A percentile compares a stretch with the other conserved stretches of the same genome.
Conservation (phyloP, 1,140 invertebrate species). For the Drosophila sproati region DNA sequence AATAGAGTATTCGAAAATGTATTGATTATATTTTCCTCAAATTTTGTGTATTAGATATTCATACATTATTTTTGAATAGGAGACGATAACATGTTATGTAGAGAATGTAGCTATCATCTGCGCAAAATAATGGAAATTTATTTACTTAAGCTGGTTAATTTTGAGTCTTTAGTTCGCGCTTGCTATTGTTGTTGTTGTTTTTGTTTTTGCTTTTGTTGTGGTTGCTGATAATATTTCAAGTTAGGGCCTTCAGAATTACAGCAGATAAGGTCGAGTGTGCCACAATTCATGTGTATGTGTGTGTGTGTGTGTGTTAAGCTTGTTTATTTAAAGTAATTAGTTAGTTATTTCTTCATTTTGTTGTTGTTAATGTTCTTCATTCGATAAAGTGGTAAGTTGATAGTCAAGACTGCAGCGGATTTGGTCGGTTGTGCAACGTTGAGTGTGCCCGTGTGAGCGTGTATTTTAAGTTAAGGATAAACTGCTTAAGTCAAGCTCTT, state of each 20-base stretch:
- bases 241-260: too few relatives aligned
- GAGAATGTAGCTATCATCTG: constrained; percentile 18
- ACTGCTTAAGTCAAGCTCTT: background rate
- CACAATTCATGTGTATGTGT: too few relatives aligned
- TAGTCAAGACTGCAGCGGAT: too few relatives aligned
- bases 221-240: too few relatives aligned
- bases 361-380: background rate
- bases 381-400: too few relatives aligned
- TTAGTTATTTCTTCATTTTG: background rate
- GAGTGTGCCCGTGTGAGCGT: background rate
- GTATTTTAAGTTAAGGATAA: background rate
- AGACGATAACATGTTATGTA: constrained; percentile 12
- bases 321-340: too few relatives aligned
- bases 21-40: constrained; percentile 30
- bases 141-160: constrained; percentile 11
- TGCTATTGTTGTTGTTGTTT: too few relatives aligned
- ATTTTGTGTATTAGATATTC: constrained; percentile 11
- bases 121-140: constrained; percentile 20
- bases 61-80: constrained; percentile 10
- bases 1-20: constrained; percentile 60
- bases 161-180: background rate
- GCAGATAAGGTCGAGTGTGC: too few relatives aligned
- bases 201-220: too few relatives aligned
- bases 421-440: too few relatives aligned
- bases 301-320: too few relatives aligned